A percentile compares a stretch with the other conserved stretches of the same genome.
Conservation (phyloP, 2,797 vertebrate genomes). For the Sphaeramia orbicularis region DNA sequence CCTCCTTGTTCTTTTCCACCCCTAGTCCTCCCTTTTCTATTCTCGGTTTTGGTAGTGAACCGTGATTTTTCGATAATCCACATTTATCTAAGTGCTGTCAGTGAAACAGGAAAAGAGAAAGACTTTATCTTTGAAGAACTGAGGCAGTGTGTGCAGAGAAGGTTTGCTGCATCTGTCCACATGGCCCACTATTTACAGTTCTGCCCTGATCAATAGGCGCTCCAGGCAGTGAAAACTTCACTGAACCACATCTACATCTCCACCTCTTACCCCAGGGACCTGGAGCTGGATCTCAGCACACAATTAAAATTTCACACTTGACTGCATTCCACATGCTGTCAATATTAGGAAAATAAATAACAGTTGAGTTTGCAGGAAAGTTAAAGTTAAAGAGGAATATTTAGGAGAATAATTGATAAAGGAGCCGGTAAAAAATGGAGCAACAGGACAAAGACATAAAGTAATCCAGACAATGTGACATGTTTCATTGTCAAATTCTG, state of each 20-base stretch:
- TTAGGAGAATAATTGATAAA: slow-evolving; percentile 28
- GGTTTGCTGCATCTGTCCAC: slow-evolving; percentile 47
- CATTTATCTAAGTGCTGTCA: slow-evolving; percentile 34
- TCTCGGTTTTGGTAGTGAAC: slow-evolving; percentile 38
- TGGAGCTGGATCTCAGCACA: slow-evolving; percentile 65
- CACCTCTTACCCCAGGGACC: slow-evolving; percentile 66
- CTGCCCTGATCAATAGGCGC: slow-evolving; percentile 70
- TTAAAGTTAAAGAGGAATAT: slow-evolving; percentile 54
- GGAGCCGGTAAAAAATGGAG: neutral
- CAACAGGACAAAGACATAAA: slow-evolving; percentile 6
- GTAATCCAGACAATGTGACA: slow-evolving; percentile 2
- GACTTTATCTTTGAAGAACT: slow-evolving; percentile 36
- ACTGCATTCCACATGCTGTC: slow-evolving; percentile 67
- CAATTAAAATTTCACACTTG: slow-evolving; percentile 82
- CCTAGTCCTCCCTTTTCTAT: slow-evolving; percentile 17
- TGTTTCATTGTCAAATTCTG: slow-evolving; percentile 7
- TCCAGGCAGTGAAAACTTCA: slow-evolving; percentile 66
- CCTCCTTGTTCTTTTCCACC: slow-evolving; percentile 1
- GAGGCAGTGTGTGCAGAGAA: slow-evolving; percentile 12
- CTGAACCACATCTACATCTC: slow-evolving; percentile 77
- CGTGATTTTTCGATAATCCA: slow-evolving; percentile 51
- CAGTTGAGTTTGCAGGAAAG: slow-evolving; percentile 66
- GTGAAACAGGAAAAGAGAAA: slow-evolving; percentile 12
- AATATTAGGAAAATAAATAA: slow-evolving; percentile 73
- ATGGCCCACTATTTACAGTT: slow-evolving; percentile 65